Conservation (phyloP, 35 echinoderm and acorn worm genomes). For the Anneissia japonica region DNA sequence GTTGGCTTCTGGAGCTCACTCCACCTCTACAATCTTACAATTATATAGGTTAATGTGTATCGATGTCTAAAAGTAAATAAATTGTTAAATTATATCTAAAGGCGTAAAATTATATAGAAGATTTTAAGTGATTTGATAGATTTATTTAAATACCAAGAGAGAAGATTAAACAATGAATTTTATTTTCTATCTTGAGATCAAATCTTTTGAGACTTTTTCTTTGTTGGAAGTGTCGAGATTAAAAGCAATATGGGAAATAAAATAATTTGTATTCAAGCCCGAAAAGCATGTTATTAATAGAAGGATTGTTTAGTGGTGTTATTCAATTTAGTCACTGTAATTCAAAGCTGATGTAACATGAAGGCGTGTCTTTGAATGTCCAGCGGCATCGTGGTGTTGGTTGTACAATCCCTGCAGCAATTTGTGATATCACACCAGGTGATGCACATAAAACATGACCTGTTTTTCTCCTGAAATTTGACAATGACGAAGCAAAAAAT, state of each 20-base stretch:
- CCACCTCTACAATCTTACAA: background rate
- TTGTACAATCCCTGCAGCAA: background rate
- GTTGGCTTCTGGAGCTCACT: background rate
- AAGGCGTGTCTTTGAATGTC: background rate
- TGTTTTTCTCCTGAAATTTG: background rate
- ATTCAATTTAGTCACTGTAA: background rate
- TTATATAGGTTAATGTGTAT: background rate
- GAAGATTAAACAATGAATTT: background rate
- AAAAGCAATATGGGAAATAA: background rate
- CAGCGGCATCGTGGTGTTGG: background rate
- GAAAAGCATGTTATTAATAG: background rate
- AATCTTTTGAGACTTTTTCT: background rate
- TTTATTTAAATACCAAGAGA: background rate
- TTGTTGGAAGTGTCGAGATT: background rate
- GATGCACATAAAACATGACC: background rate
- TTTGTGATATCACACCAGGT: background rate
- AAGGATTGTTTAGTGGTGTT: background rate
- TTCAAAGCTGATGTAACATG: background rate
- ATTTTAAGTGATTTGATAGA: background rate
- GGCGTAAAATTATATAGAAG: background rate
- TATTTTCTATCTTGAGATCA: background rate
- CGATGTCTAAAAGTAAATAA: background rate
- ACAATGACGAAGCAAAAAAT: background rate
- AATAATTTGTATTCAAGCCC: background rate
- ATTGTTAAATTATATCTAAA: background rate